A percentile compares a stretch with the other conserved stretches of the same genome.
phyloP scores from a whole-genome alignment of 2,888 invertebrate genomes.

The Colletes collaris region DNA sequence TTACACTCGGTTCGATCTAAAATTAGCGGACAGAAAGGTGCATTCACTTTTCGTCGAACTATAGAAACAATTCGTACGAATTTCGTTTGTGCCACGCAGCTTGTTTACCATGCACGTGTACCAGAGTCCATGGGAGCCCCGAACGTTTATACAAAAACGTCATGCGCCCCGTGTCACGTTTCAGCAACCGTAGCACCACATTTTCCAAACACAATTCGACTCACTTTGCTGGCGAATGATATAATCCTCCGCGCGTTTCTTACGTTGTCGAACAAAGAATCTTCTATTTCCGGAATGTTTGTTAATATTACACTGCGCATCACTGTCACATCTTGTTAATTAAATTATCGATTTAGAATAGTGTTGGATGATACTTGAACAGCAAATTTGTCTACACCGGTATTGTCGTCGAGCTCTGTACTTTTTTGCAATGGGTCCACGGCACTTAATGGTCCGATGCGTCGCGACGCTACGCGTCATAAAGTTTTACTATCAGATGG shows the following conservation, averaged over 20 bases:
- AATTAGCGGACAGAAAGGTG: constrained; percentile 54
- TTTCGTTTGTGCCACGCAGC: constrained; percentile 52
- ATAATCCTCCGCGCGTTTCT: constrained; percentile 1
- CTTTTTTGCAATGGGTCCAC: constrained; percentile 41
- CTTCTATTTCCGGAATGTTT: neutral
- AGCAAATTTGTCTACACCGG: constrained; percentile 3
- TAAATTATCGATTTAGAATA: neutral
- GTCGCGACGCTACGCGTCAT: constrained; percentile 77
- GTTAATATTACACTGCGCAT: too few species aligned
- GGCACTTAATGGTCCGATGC: constrained; percentile 65
- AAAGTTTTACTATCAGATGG: constrained; percentile 71
- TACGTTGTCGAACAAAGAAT: neutral
- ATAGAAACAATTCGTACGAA: constrained; percentile 59
- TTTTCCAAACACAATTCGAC: constrained; percentile 60
- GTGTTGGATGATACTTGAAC: neutral
- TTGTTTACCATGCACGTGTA: constrained; percentile 68
- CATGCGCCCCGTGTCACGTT: constrained; percentile 65
- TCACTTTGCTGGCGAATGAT: constrained; percentile 22
- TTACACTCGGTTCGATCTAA: constrained; percentile 37
- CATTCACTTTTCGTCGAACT: constrained; percentile 54
- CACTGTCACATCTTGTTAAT: too few species aligned
- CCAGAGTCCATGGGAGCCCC: constrained; percentile 37
- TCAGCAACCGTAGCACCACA: constrained; percentile 54
- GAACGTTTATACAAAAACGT: constrained; percentile 66
- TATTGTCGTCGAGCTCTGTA: constrained; percentile 32